These are phyloP conservation scores for Penaeus vannamei DNA, from an alignment of 1,140 invertebrate species.

Conservation along the genomic window DNA sequence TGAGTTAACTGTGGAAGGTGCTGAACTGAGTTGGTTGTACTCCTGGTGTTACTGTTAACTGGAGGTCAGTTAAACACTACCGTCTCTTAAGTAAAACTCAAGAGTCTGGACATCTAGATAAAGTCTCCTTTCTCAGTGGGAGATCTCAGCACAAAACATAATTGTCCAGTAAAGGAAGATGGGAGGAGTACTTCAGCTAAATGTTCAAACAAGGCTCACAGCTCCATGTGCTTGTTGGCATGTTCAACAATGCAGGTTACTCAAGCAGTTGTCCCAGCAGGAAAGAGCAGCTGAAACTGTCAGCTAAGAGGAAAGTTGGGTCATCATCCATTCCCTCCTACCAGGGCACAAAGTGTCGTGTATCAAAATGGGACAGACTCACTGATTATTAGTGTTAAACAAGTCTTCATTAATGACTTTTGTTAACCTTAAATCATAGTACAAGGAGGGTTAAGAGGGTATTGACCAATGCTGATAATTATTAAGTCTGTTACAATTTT, in stretches of 20 bases:
- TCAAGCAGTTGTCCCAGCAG: not conserved
- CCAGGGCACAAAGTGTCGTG: constrained; percentile 58
- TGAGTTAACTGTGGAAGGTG: constrained; percentile 45
- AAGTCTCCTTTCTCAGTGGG: too few species aligned
- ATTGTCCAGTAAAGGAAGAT: too few species aligned
- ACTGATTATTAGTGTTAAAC: constrained; percentile 37
- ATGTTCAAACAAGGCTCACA: not conserved
- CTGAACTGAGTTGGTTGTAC: constrained; percentile 44
- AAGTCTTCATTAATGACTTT: constrained; percentile 27
- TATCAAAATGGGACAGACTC: constrained; percentile 39
- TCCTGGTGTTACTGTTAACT: not conserved
- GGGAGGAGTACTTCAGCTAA: too few species aligned
- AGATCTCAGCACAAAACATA: too few species aligned
- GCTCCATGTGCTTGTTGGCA: not conserved
- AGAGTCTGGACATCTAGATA: too few species aligned
- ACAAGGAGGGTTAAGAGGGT: not conserved
- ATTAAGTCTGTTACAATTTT: constrained; percentile 2
- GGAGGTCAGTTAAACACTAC: too few species aligned
- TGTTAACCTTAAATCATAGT: constrained; percentile 26
- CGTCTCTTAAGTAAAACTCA: too few species aligned
- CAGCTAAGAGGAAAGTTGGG: constrained; percentile 52
- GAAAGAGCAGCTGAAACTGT: constrained; percentile 25
- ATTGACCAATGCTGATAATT: constrained; percentile 16
- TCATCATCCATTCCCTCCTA: constrained; percentile 62
- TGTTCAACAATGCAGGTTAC: too few species aligned